A percentile compares a stretch with the other conserved stretches of the same genome.
Evolutionary conservation across 2,797 vertebrate species (phyloP).

Genomic region (Brachyalestes nurse): DNA sequence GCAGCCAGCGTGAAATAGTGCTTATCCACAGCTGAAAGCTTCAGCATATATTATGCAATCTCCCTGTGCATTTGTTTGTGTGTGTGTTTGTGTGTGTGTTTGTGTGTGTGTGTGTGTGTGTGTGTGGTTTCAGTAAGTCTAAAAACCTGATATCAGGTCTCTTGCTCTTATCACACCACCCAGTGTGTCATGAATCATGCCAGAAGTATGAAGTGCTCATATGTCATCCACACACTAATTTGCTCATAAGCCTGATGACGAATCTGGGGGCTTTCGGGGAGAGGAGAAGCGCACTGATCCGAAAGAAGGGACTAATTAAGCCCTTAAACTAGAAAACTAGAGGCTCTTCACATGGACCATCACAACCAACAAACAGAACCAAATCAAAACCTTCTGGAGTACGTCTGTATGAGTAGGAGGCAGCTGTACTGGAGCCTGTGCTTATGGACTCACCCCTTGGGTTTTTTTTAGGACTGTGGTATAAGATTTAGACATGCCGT

Average conservation of each 20-base stretch:
- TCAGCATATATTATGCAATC: constrained; percentile 54
- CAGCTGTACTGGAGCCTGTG: no score
- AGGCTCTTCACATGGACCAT: constrained; percentile 3
- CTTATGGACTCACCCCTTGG: no score
- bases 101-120: not conserved
- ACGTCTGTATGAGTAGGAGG: no score
- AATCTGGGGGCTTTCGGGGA: not conserved
- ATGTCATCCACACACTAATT: constrained; percentile 19
- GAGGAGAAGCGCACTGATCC: constrained; percentile 1
- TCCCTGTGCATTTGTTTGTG: constrained; percentile 48
- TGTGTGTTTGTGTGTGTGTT: constrained; percentile 33
- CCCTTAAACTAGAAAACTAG: constrained; percentile 16
- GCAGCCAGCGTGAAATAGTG: constrained; percentile 33
- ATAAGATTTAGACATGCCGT: no score
- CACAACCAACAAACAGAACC: not conserved
- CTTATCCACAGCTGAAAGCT: constrained; percentile 55
- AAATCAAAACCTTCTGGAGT: not conserved
- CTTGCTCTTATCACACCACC: constrained; percentile 29
- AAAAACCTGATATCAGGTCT: constrained; percentile 31
- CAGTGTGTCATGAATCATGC: constrained; percentile 27
- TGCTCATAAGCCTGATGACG: not conserved
- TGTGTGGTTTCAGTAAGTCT: not conserved
- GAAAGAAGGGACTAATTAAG: constrained; percentile 7
- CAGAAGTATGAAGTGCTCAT: constrained; percentile 18
- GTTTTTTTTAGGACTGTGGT: no score